A percentile compares a stretch with the other conserved stretches of the same genome.
These are phyloP conservation scores for Knipowitschia caucasica DNA, from an alignment of 2,797 vertebrate genomes.

Conservation along the genomic window DNA sequence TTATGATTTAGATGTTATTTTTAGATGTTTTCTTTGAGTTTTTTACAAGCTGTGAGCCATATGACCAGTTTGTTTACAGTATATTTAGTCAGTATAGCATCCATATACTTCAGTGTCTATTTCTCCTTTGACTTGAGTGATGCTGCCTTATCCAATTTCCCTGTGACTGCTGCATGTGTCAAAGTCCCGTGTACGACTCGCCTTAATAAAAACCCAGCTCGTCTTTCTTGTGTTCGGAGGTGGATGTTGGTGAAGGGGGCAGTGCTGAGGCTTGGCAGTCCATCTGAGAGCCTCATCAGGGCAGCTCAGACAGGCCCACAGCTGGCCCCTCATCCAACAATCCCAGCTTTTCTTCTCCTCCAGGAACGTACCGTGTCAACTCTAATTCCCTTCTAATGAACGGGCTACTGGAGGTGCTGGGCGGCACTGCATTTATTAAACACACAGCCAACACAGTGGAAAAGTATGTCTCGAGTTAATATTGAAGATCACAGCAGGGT, in stretches of 20 bases:
- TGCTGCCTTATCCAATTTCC: constrained; percentile 1
- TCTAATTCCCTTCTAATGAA: constrained; percentile 79
- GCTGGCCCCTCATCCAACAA: constrained; percentile 64
- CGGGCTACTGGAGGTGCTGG: constrained; percentile 54
- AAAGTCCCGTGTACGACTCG: constrained; percentile 38
- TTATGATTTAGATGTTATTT: too few species aligned
- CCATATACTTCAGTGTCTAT: constrained; percentile 12
- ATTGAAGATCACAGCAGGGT: constrained; percentile 27
- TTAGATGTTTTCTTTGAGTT: too few species aligned
- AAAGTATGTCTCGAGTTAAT: constrained; percentile 32
- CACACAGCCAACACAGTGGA: constrained; percentile 29
- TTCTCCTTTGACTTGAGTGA: constrained; percentile 5
- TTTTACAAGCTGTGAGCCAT: too few species aligned
- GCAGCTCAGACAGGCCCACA: constrained; percentile 55
- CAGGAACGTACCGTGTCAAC: constrained; percentile 56
- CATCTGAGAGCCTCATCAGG: constrained; percentile 57
- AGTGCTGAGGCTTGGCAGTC: constrained; percentile 59
- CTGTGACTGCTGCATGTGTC: constrained; percentile 29
- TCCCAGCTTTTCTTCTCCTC: constrained; percentile 58
- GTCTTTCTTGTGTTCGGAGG: constrained; percentile 12
- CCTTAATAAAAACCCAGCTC: constrained; percentile 62
- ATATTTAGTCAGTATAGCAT: too few species aligned
- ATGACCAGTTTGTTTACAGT: too few species aligned
- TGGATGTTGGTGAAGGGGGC: constrained; percentile 36
- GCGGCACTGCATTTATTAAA: constrained; percentile 55